Evolutionary conservation across 2,888 invertebrate species (phyloP), one percentile per base, ranked within the genome.

Genomic region (Leptopilina drosophilae): DNA sequence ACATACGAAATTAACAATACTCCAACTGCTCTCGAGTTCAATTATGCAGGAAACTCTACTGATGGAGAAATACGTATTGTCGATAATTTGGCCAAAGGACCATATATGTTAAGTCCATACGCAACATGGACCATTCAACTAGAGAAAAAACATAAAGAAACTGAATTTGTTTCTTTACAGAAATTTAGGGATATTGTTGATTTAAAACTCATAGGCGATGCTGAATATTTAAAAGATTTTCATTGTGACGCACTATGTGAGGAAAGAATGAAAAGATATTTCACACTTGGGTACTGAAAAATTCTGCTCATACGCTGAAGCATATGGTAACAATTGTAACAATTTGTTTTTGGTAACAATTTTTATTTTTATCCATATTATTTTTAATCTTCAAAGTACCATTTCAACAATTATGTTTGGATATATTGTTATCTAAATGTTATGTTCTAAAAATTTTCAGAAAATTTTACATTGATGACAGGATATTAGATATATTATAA

Each of bases 281-380:
- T 1, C 12, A 49, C 49, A 49, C 12, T 49, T 49, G 49, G 12
- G 6, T 42, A 20, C 20, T 42, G 42, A 49, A 20, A 20, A 20
- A 11, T 90, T 93, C 33, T 33, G 33, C 33, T 20, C 1, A 20
- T n/a, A n/a, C n/a, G 20, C 20, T 20, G 20, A n/a, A n/a, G n/a
- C n/a, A n/a, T n/a, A n/a, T n/a, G n/a, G n/a, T n/a, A n/a, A n/a
- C n/a, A n/a, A n/a, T n/a, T n/a, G n/a, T n/a, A n/a, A n/a, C n/a
- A n/a, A n/a, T n/a, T n/a, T n/a, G n/a, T n/a, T n/a, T n/a, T n/a
- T n/a, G n/a, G n/a, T n/a, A n/a, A n/a, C n/a, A n/a, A n/a, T n/a
- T n/a, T n/a, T n/a, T n/a, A n/a, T n/a, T n/a, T n/a, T n/a, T n/a
- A n/a, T n/a, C n/a, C n/a, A n/a, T n/a, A n/a, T n/a, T n/a, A n/a